Base-by-base conservation (phyloP, 2,888 invertebrate genomes). In the Lutraria lutraria region DNA sequence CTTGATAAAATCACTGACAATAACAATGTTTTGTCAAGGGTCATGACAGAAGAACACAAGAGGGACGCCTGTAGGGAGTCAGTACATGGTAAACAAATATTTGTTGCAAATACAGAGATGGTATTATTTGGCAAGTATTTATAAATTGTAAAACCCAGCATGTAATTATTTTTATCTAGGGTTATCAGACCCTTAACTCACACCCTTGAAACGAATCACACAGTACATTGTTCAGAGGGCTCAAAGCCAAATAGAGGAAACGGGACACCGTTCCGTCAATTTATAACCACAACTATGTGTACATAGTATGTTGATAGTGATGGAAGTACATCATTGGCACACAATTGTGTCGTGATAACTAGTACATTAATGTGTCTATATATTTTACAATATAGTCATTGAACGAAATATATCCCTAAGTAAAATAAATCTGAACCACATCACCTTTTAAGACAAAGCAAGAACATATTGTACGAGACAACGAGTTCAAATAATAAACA, bases 201-300 rank as follows among this genome's bases (percentile, higher is more conserved):
- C 76, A 76, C 76, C 76, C 76, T 34, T 76, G 76, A 68, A 68
- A 68, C 63, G 63, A 68, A 68, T 68, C 12, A 68, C 63, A 68
- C 63, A n/a, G 63, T 25, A 12, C 25, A 68, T 68, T 68, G 63
- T 68, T 68, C 63, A n/a, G 63, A 13, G 63, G 12, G 25, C 21
- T n/a, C 63, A 68, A 68, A 68, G 60, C 60, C 63, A n/a, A n/a
- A 25, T 0, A 25, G 25, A 25, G 25, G 63, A 68, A 68, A 68
- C 63, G 63, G 63, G 25, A 68, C 25, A 68, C 63, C 63, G 63
- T 68, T 68, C 25, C 25, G 63, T 68, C 21, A 68, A n/a, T n/a
- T 43, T 25, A 68, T 25, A 25, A 68, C 63, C 63, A 68, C 63
- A 68, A 68, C n/a, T 68, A 68, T 68, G 21, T 68, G 12, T n/a